Base-by-base conservation (phyloP, 1,140 invertebrate species). In the Leptoteleia sp. region DNA sequence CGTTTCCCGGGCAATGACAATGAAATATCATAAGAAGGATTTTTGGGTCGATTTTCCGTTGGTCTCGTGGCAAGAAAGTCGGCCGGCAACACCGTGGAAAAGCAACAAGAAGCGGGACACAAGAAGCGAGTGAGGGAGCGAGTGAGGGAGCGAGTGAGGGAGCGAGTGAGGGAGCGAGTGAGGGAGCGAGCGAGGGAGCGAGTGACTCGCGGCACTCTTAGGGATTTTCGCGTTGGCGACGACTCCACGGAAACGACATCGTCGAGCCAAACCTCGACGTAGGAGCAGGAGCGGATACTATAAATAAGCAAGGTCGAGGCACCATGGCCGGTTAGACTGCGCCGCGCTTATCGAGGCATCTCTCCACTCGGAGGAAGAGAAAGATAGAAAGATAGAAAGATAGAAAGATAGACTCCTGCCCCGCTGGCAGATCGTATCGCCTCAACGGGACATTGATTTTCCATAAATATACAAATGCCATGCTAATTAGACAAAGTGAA, bases 401-500 rank as follows among this genome's bases (percentile, higher is more conserved):
- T n/a, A n/a, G n/a, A n/a, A n/a, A 72, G 72, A 77, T 73, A 64
- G 64, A 62, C 68, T 65, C 37, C 17, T 11, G 67, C 4, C 42
- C 19, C 43, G 47, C n/a, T n/a, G n/a, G n/a, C 59, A 67, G 81
- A 82, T 82, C 50, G 48, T 82, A 82, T 82, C 81, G 67, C 57
- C 12, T 29, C 68, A 77, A 72, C 75, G 61, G 70, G 57, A 73
- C 80, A 79, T 81, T 77, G 80, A 81, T 82, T 82, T 81, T 82
- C 73, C 72, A 81, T 82, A 82, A 82, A 81, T 81, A n/a, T n/a
- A 81, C 73, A 79, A 79, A 83, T 80, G 79, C 77, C 52, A 81
- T 81, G 81, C 80, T 83, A 83, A 83, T 83, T 80, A 80, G 72
- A 64, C 68, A 68, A 68, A 70, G 70, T 72, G 70, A 62, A 72